Evolutionary conservation across 2,797 vertebrate genomes (phyloP), one percentile per base, ranked within the genome.

Genomic region (Alauda arvensis): DNA sequence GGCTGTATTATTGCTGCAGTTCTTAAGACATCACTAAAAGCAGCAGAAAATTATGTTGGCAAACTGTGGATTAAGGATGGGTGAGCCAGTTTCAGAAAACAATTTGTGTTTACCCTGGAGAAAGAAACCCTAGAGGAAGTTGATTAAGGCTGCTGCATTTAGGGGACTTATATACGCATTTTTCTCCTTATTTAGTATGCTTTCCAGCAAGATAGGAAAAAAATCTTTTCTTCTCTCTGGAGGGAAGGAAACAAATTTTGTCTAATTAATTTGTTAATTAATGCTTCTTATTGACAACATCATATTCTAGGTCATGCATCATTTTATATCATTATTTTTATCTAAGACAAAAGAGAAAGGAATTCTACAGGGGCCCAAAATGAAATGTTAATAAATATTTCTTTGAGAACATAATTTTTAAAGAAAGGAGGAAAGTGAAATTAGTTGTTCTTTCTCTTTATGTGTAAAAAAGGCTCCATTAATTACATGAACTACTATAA

Each of bases 231-330:
- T 74, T 71, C 37, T 53, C 71, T 89, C 65, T 48, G 45, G 57
- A 56, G 86, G 20, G 33, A 90, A 88, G 77, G 51, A 67, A 91
- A 72, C 29, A 92, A 81, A 84, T 70, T 65, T 68, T 85, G 53
- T 83, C 49, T 88, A 85, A 92, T 92, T 88, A 85, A 87, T 93
- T 92, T 81, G 65, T 89, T 95, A 94, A 93, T 90, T 83, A 92
- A 90, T 90, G 56, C 18, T 70, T 92, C 33, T 60, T 84, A 85
- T 87, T 93, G 93, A 72, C 85, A 89, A 18, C 46, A 83, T 86
- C 60, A 48, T 86, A 84, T 70, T 92, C 39, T 43, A 91, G 49
- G 52, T 91, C 49, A 92, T 80, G 83, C 77, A 89, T 91, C 25
- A 61, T 66, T 46, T 88, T 85, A 49, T 66, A 90, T 62, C 34